Percentiles rank a stretch among this genome's conserved stretches.
phyloP scores from a whole-genome alignment of 2,113 vertebrate species.

The Actinemys pallida region DNA sequence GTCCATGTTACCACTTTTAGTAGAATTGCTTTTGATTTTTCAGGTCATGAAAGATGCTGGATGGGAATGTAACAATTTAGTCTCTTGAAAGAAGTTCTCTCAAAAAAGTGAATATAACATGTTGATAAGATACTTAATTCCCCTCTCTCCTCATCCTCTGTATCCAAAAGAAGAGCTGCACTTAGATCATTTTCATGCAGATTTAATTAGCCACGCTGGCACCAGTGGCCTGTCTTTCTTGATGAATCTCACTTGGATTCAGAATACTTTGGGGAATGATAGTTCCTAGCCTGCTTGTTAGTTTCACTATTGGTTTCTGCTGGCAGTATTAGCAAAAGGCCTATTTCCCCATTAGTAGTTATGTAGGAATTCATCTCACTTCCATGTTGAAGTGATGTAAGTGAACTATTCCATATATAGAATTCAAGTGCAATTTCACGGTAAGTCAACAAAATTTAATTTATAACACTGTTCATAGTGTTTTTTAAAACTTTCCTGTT shows the following conservation, averaged over 20 bases:
- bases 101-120: background rate
- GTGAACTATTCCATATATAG: background rate
- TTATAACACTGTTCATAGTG: background rate
- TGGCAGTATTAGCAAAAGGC: background rate
- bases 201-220: background rate
- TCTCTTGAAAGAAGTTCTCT: background rate
- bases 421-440: background rate
- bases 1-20: too few relatives aligned
- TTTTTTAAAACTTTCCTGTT: background rate
- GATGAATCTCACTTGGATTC: background rate
- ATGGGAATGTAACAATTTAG: background rate
- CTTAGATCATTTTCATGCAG: background rate
- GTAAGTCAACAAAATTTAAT: background rate
- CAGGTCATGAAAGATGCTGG: too few relatives aligned
- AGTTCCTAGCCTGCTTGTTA: background rate
- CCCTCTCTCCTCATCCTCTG: background rate
- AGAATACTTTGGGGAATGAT: background rate
- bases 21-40: too few relatives aligned
- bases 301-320: background rate
- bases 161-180: background rate
- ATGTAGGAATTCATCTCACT: background rate
- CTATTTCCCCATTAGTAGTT: background rate
- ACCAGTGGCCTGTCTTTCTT: too few relatives aligned
- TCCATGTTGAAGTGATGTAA: background rate
- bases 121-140: background rate